Conservation (phyloP, 92 coral and sea anemone species). For the Phenganax marumi region DNA sequence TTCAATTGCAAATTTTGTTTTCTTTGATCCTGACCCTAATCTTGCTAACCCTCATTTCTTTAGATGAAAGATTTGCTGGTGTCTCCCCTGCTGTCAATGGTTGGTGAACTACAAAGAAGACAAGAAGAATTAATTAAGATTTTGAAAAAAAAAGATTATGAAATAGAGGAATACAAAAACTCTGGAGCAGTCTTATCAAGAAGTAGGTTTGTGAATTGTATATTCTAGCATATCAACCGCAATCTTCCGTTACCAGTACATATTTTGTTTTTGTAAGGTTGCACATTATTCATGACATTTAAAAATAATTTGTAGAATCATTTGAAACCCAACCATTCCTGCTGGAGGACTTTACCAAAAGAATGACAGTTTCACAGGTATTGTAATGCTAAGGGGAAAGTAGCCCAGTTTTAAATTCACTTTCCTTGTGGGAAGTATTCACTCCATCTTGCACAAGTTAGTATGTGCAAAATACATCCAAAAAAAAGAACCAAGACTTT, state of each 20-base stretch:
- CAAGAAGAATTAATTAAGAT: slow-evolving; percentile 69
- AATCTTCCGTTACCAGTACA: not conserved
- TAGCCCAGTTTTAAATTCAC: not conserved
- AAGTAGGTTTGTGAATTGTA: slow-evolving; percentile 56
- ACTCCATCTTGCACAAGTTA: too few species aligned
- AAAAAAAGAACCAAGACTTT: too few species aligned
- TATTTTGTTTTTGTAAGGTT: not conserved
- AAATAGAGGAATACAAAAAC: slow-evolving; percentile 77
- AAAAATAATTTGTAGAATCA: slow-evolving; percentile 54
- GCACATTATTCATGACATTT: not conserved
- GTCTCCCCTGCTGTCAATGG: slow-evolving; percentile 83
- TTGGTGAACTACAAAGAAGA: slow-evolving; percentile 73
- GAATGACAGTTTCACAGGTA: slow-evolving; percentile 78
- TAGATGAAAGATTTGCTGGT: slow-evolving; percentile 67
- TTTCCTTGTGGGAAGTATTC: not conserved
- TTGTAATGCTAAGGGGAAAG: not conserved
- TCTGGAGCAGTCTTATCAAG: slow-evolving; percentile 80
- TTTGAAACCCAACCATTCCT: slow-evolving; percentile 73
- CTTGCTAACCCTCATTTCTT: too few species aligned
- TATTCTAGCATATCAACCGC: not conserved
- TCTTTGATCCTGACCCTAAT: too few species aligned
- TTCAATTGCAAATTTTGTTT: too few species aligned
- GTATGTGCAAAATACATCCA: too few species aligned
- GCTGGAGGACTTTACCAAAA: slow-evolving; percentile 62
- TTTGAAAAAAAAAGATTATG: slow-evolving; percentile 76